These are phyloP conservation scores for Ptychobarbus kaznakovi DNA, from an alignment of 2,797 vertebrate genomes.

Conservation along the genomic window DNA sequence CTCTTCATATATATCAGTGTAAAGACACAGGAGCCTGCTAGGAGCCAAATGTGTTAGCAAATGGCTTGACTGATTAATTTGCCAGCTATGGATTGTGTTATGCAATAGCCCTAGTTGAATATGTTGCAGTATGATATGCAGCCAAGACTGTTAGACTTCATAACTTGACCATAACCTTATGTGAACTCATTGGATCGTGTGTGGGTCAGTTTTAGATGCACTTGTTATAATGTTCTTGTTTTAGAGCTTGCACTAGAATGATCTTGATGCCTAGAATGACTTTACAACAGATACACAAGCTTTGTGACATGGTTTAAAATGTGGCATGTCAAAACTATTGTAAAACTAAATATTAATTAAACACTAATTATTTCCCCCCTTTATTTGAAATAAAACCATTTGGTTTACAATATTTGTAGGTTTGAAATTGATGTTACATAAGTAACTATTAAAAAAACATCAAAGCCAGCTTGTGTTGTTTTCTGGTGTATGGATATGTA, in stretches of 20 bases:
- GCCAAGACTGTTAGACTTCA: constrained; percentile 6
- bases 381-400: background rate
- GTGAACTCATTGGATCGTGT: background rate
- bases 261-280: background rate
- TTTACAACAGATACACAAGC: background rate
- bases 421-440: background rate
- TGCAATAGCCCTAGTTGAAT: constrained; percentile 8
- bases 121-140: background rate
- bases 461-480: constrained; percentile 4
- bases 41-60: background rate
- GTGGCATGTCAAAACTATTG: background rate
- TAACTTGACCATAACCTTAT: constrained; percentile 19
- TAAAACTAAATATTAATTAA: background rate
- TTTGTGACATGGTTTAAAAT: background rate
- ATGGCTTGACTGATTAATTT: background rate
- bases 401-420: background rate
- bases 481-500: too few species aligned
- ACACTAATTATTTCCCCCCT: background rate
- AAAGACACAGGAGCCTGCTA: background rate
- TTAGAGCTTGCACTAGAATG: constrained; percentile 10
- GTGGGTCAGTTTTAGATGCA: constrained; percentile 9
- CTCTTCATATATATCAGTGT: background rate
- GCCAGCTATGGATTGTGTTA: background rate
- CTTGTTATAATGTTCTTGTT: background rate
- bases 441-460: background rate